phyloP scores from a whole-genome alignment of 2,888 invertebrate genomes.

The Xanthorhoe designata region DNA sequence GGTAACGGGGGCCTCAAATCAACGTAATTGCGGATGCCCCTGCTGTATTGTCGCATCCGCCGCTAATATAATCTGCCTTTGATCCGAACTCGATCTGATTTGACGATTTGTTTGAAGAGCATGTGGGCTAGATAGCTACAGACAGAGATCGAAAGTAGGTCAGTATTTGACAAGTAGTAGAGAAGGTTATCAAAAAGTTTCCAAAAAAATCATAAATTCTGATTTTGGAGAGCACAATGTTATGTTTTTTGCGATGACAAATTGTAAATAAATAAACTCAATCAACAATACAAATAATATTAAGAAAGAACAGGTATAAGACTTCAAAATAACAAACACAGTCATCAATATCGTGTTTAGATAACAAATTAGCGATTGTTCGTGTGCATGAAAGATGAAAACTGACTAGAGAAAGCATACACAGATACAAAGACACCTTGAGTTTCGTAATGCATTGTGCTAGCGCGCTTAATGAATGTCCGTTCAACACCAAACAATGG shows the following conservation, averaged over 20 bases:
- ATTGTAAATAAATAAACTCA: not conserved
- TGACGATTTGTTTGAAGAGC: conserved; percentile 27
- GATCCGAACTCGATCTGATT: conserved; percentile 41
- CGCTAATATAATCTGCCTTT: conserved; percentile 52
- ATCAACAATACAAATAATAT: not conserved
- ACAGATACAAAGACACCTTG: conserved; percentile 38
- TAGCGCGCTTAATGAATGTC: conserved; percentile 52
- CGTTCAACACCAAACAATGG: conserved; percentile 51
- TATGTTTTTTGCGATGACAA: not conserved
- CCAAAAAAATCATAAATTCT: not conserved
- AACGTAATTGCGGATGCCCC: conserved; percentile 71
- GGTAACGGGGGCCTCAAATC: conserved; percentile 66
- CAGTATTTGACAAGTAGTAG: not conserved
- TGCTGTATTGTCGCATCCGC: conserved; percentile 54
- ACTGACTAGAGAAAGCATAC: conserved; percentile 43
- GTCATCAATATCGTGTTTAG: conserved; percentile 18
- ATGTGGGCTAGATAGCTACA: conserved; percentile 9
- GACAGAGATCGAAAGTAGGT: not conserved
- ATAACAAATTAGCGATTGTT: conserved; percentile 32
- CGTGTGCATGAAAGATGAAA: conserved; percentile 30
- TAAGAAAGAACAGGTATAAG: not conserved
- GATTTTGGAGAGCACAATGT: not conserved
- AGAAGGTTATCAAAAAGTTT: too few species aligned
- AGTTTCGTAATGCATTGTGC: conserved; percentile 53
- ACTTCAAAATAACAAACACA: conserved; percentile 5